Conservation (phyloP, 1,140 invertebrate genomes). For the Neodiprion pinetum region DNA sequence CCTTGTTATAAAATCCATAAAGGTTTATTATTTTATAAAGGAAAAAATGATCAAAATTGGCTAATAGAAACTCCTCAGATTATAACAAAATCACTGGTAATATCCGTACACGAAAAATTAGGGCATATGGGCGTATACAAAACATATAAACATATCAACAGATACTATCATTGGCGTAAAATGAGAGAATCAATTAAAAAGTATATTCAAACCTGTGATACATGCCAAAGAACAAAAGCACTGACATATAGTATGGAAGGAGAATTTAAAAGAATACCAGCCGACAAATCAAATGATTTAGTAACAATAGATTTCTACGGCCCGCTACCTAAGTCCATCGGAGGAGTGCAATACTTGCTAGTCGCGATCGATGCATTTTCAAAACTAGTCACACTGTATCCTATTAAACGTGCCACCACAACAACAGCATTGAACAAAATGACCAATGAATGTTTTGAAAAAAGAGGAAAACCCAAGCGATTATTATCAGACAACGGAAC, state of each 20-base stretch:
- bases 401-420: slow-evolving; percentile 34
- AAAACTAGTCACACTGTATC: slow-evolving; percentile 42
- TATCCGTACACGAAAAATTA: too few species aligned
- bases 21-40: background rate
- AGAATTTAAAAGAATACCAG: slow-evolving; percentile 20
- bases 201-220: too few species aligned
- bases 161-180: too few species aligned
- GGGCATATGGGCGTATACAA: too few species aligned
- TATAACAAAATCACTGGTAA: too few species aligned
- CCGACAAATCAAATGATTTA: slow-evolving; percentile 36
- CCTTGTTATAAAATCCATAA: background rate
- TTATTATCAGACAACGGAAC: slow-evolving; percentile 34
- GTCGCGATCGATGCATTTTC: slow-evolving; percentile 43
- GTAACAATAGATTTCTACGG: slow-evolving; percentile 44
- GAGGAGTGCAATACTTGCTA: slow-evolving; percentile 37
- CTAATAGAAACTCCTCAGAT: too few species aligned
- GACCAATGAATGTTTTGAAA: slow-evolving; percentile 33
- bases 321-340: slow-evolving; percentile 33
- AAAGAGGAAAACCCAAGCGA: slow-evolving; percentile 22
- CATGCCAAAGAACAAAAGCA: too few species aligned
- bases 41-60: too few species aligned
- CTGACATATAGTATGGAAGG: slow-evolving; percentile 14
- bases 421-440: slow-evolving; percentile 25
- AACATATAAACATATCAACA: too few species aligned
- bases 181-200: too few species aligned